These are phyloP conservation scores for Drosophila siamana DNA, from an alignment of 2,888 invertebrate genomes.

Conservation along the genomic window DNA sequence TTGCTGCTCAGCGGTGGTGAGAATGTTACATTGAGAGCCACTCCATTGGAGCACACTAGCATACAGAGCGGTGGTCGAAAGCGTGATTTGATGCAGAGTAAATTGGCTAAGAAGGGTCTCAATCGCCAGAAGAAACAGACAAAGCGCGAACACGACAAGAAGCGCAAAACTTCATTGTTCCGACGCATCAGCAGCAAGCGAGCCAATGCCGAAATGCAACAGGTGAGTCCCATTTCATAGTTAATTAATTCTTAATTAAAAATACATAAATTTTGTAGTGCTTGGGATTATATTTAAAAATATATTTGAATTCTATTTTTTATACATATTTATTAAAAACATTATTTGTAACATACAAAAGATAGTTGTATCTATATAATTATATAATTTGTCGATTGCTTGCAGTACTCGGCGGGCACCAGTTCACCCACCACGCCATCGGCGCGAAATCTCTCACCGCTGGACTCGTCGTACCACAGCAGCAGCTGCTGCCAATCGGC, in stretches of 20 bases:
- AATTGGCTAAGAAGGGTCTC: conserved; percentile 88
- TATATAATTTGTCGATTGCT: background rate
- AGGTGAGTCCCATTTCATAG: conserved; percentile 86
- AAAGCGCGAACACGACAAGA: conserved; percentile 89
- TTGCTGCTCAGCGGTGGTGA: conserved; percentile 94
- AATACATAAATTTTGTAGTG: no score
- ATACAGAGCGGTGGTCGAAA: conserved; percentile 92
- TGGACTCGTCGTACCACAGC: conserved; percentile 86
- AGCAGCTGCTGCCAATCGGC: conserved; percentile 87
- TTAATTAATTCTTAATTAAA: no score
- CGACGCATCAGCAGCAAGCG: conserved; percentile 95
- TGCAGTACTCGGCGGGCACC: conserved; percentile 88
- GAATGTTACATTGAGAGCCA: conserved; percentile 94
- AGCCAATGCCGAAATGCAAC: conserved; percentile 96
- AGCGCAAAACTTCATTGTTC: conserved; percentile 94
- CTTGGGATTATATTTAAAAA: no score
- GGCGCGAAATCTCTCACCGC: conserved; percentile 87
- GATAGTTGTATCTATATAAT: background rate
- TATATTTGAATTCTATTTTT: no score
- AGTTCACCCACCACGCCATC: conserved; percentile 90
- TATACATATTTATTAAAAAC: no score
- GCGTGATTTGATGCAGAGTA: conserved; percentile 90
- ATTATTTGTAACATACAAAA: no score
- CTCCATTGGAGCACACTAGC: conserved; percentile 95
- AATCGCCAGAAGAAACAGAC: conserved; percentile 89